Base-by-base conservation (phyloP, 2,113 vertebrate genomes). In the Hypocryptadius cinnamomeus region DNA sequence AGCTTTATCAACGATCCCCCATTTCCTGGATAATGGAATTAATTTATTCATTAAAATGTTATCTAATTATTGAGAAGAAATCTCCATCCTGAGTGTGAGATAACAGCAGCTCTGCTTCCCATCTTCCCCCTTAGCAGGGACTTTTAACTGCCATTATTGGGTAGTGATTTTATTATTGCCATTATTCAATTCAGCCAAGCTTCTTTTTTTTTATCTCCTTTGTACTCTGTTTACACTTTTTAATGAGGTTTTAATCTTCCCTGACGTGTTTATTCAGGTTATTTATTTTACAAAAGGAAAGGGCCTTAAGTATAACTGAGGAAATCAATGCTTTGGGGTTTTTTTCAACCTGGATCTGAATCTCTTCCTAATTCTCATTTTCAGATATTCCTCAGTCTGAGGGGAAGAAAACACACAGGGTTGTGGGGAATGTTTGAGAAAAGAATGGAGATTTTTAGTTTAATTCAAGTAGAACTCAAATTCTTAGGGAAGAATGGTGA, bases 181-280 rank as follows among this genome's bases (percentile, higher is more conserved):
- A 86, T 92, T 91, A 94, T 77, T 91, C 87, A 94, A 74, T 87
- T 76, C 92, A 89, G 72, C 22, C 54, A 45, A 63, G 82, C 47
- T 78, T n/a, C 16, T 74, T 10, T 40, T 84, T 63, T 78, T 76
- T 61, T 7, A 25, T 50, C 66, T 65, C n/a, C 68, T 91, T 83
- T 56, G 64, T 91, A 76, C 87, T 89, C 92, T 92, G 85, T 96
- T 96, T 97, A 94, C 95, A 90, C 83, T 90, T 96, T 92, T 96
- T 94, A 95, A 97, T 96, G 94, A 96, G 91, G 94, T 96, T 96
- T 96, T 96, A 96, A 97, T 97, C 94, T 95, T 94, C 66, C 59
- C 63, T 94, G 95, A 94, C 73, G 39, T 90, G 77, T 96, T 96
- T 96, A 96, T 91, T 94, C 96, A 95, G 93, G 85, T 94, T 96